Base-by-base conservation (phyloP, 2,797 vertebrate genomes). In the Manis pentadactyla region DNA sequence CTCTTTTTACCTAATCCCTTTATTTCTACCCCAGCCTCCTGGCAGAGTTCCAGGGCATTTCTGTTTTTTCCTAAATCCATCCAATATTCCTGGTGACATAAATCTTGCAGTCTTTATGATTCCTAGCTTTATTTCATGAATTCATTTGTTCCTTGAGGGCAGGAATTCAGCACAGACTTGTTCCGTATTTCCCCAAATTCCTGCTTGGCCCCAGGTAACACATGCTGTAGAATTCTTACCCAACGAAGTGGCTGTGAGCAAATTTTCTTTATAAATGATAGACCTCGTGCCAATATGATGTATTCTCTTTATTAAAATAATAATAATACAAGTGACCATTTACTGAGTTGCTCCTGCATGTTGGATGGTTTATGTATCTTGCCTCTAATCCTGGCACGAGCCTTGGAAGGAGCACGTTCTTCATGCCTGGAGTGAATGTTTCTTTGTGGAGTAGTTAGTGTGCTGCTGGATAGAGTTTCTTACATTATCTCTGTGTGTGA, bases 241-340 rank as follows among this genome's bases (percentile, higher is more conserved):
- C 64, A 51, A 75, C 39, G n/a, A 64, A 6, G 27, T 34, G 2
- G 14, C 77, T 64, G 7, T 89, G 37, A 83, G 63, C 19, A 92
- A 90, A 81, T 75, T 63, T 71, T 74, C 13, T 89, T 95, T 93
- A 12, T 87, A 81, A 92, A 57, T 77, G n/a, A 13, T 39, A 83
- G 87, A 75, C 8, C 29, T 29, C 29, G 82, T n/a, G 39, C 14
- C 46, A 49, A 61, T 66, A 55, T 10, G 86, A n/a, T 7, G 12
- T 37, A 17, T 51, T 90, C 5, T 86, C 49, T 96, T 81, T 88
- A 57, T 21, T 49, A 88, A 2, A 25, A 49, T 57, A 69, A 64
- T 92, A 66, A 74, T 37, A 77, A 63, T 78, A 37, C 55, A 57
- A 31, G 2, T 34, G 10, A 39, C 8, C 18, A 29, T 75, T 79